Evolutionary conservation across 2,113 vertebrate genomes (phyloP).

Genomic region (Microtus oregoni): DNA sequence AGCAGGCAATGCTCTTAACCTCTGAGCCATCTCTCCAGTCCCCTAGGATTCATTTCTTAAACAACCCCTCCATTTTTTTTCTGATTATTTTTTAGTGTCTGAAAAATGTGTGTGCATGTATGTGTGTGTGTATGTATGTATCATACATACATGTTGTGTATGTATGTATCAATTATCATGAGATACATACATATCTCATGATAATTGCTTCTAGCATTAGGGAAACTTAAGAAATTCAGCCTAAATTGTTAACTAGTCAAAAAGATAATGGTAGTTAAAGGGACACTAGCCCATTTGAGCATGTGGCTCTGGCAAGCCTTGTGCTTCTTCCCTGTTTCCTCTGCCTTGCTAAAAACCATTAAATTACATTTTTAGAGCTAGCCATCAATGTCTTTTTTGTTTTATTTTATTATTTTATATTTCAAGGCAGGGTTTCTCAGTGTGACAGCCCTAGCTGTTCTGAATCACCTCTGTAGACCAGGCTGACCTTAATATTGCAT

Average conservation of each 20-base stretch:
- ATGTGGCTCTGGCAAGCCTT: neutral
- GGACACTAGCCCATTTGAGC: neutral
- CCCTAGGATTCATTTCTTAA: neutral
- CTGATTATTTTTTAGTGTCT: neutral
- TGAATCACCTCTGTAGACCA: no score
- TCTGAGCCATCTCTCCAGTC: no score
- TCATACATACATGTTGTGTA: neutral
- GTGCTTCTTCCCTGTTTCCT: neutral
- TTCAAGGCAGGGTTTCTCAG: no score
- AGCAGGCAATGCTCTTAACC: no score
- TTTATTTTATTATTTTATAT: no score
- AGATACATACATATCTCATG: neutral
- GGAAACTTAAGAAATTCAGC: slow-evolving; percentile 26
- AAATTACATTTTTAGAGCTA: neutral
- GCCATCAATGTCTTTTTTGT: neutral
- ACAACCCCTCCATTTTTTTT: neutral
- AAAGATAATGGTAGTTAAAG: neutral
- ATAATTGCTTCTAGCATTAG: slow-evolving; percentile 33
- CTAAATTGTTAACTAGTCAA: neutral
- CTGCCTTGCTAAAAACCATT: neutral
- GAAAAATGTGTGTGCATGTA: neutral
- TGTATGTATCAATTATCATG: no score
- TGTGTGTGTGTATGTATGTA: no score
- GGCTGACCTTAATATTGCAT: no score
- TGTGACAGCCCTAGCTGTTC: no score